Base-by-base conservation (phyloP, 2,113 vertebrate genomes). In the Mesoclemmys tuberculata region DNA sequence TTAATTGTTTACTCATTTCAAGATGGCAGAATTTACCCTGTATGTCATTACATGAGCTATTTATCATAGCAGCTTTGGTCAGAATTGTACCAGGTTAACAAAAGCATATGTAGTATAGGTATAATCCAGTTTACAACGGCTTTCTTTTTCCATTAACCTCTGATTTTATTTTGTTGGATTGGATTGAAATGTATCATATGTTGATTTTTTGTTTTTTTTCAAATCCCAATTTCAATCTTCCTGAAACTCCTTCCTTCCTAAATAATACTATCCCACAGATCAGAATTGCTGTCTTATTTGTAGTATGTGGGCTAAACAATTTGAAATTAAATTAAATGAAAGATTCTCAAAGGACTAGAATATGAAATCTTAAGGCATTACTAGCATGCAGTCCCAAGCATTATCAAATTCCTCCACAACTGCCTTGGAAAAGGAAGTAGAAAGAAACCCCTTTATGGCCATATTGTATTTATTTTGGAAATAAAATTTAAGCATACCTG, bases 301-400 rank as follows among this genome's bases (percentile, higher is more conserved):
- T 51, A 4, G 1, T 3, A 9, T 35, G 10, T 80, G 0, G 0
- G 11, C 41, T 26, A 6, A 46, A 78, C 84, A 56, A 46, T 64
- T 84, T 82, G 82, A 94, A 88, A 64, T 48, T 79, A 31, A 52
- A 77, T 79, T 85, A 21, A 52, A 77, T 75, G 83, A 21, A 22
- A 31, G 55, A 8, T 71, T 55, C 21, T 46, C 0, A 82, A 89
- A 90, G 49, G 29, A 85, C 58, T 84, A 80, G 38, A 84, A 64
- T 80, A 49, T 87, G 64, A 52, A 92, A 84, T 48, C 56, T n/a
- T 74, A 49, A 38, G 61, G 2, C 16, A 64, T 78, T 90, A 71
- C 68, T 91, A 82, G 84, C 93, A 87, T 78, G 10, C n/a, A 75
- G 81, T 41, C n/a, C 56, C 46, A 81, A 87, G 74, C 22, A 82